A percentile compares a stretch with the other conserved stretches of the same genome.
Evolutionary conservation across 1,140 invertebrate genomes (phyloP).

Genomic region (Himalopsyche phryganea): DNA sequence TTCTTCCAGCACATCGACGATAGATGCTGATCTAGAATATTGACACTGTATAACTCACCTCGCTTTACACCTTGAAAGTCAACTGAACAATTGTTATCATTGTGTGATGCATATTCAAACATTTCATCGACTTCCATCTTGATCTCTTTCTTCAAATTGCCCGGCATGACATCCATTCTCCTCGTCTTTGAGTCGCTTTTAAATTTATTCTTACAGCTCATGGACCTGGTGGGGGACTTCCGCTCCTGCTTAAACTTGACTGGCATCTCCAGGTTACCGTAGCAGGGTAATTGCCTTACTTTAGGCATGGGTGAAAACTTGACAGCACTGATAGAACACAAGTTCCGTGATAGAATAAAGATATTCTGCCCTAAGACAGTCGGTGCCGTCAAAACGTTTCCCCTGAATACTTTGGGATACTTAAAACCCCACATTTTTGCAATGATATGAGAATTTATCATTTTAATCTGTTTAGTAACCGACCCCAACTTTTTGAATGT

Average conservation of each 20-base stretch:
- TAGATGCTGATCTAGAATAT: no score
- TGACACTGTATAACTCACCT: constrained; percentile 11
- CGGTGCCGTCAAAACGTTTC: constrained; percentile 44
- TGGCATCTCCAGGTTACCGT: constrained; percentile 49
- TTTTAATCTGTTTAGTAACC: constrained; percentile 44
- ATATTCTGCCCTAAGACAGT: constrained; percentile 37
- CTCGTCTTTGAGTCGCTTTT: no score
- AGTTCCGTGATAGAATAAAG: constrained; percentile 40
- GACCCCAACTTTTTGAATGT: constrained; percentile 42
- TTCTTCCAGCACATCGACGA: no score
- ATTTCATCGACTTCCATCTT: constrained; percentile 12
- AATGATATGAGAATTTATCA: constrained; percentile 48
- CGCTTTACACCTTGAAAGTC: neutral
- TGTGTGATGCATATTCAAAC: no score
- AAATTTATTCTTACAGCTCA: neutral
- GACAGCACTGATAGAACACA: constrained; percentile 40
- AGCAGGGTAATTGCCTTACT: constrained; percentile 46
- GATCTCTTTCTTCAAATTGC: neutral
- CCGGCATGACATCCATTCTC: no score
- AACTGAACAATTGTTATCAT: no score
- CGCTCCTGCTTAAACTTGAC: constrained; percentile 47
- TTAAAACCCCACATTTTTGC: constrained; percentile 44
- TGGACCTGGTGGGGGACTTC: constrained; percentile 14
- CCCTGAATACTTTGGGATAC: constrained; percentile 46
- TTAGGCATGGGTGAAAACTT: constrained; percentile 44